Base-by-base conservation (phyloP, 2,113 vertebrate genomes). In the Dicaeum eximium region DNA sequence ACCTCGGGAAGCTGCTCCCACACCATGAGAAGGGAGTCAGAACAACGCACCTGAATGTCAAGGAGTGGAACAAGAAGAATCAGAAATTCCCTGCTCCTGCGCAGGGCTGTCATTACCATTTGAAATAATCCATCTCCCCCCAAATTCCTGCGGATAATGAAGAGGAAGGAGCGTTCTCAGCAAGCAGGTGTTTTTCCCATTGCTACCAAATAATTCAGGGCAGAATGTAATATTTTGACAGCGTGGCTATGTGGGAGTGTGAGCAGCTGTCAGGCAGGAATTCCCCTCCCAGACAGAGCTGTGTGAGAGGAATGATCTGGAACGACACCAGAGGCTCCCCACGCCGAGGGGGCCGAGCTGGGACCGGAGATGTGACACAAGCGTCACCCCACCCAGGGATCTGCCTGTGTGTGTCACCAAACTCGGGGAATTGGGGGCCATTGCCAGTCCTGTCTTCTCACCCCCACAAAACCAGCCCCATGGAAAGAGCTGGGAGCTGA, bases 161-260 rank as follows among this genome's bases (percentile, higher is more conserved):
- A 53, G 80, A 80, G 88, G 81, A 37, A 86, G 79, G 27, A 71
- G 60, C 3, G 31, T 73, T 90, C 82, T 70, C 48, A 15, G 75
- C 79, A 35, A 96, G 95, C 85, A 92, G 82, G 75, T 92, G 88
- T 64, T 90, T 86, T 90, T 95, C 93, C 91, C 93, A 78, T 60
- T 24, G 78, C 94, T 92, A 71, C 90, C 88, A 61, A 94, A 97
- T 93, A 93, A 96, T 95, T 97, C 30, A 96, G 79, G 79, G 53
- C 24, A 30, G 51, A 23, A 60, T 20, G 28, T 19, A 88, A 62
- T 83, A 38, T 86, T 96, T 92, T 90, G 95, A 86, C 94, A 96
- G 67, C 1, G 4, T 10, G 19, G 27, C 6, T 8, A 19, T 15
- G 61, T n/a, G 79, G 58, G 77, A 9, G n/a, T 8, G 51, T 1